Evolutionary conservation across 2,113 vertebrate genomes (phyloP).

Genomic region (Ramphastos sulfuratus): DNA sequence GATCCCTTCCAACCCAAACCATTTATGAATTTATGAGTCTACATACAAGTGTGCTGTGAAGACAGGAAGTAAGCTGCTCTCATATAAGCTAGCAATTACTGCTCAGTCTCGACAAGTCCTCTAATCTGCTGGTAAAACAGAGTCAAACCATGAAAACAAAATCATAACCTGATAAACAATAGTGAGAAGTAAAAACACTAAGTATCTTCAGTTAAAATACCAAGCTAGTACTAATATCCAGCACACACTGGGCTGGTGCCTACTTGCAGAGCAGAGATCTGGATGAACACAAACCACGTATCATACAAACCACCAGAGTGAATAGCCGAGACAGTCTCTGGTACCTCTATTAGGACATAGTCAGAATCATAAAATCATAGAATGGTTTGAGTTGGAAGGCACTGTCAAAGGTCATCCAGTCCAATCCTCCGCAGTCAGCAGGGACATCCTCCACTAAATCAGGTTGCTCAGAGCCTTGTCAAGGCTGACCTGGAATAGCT

Average conservation of each 20-base stretch:
- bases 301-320: not conserved
- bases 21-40: too few relatives aligned
- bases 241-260: not conserved
- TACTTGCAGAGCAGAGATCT: not conserved
- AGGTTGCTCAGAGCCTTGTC: too few relatives aligned
- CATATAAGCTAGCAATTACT: not conserved
- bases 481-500: too few relatives aligned
- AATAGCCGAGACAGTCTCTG: not conserved
- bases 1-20: too few relatives aligned
- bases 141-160: not conserved
- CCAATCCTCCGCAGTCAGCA: too few relatives aligned
- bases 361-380: not conserved
- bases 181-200: not conserved
- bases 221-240: not conserved
- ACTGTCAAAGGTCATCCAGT: too few relatives aligned
- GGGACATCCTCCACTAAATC: too few relatives aligned
- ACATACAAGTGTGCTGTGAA: not conserved
- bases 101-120: not conserved
- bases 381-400: too few relatives aligned
- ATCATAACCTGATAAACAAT: not conserved
- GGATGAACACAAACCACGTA: not conserved
- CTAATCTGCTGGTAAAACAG: not conserved
- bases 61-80: not conserved
- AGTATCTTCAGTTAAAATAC: not conserved
- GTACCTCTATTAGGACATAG: not conserved